Evolutionary conservation across 2,113 vertebrate species (phyloP), one percentile per base, ranked within the genome.

Genomic region (Lamprotornis superbus): DNA sequence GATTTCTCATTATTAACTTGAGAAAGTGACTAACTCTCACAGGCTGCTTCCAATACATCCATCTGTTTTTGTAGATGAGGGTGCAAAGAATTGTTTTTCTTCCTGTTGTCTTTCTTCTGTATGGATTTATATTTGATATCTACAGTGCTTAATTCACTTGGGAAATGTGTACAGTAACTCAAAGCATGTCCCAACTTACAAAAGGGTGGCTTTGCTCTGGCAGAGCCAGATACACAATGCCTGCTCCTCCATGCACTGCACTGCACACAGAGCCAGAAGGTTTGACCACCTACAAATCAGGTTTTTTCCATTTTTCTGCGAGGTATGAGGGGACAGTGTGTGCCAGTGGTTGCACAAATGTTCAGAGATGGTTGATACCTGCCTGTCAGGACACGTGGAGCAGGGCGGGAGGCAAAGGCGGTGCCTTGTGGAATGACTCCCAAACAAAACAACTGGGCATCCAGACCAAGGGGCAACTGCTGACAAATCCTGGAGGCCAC

Each of bases 401-500:
- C 40, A 37, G 39, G 20, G 31, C 0, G 3, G 30, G 69, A 90
- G 55, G 17, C 2, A 18, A 35, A 3, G 3, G 16, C 0, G 1
- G 4, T 68, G 65, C 35, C 56, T 60, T 68, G 39, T 3, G 4
- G 35, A 80, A 57, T 35, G 53, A 55, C 23, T 93, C 59, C 79
- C n/a, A 75, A 75, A 39, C 22, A 57, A 44, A 35, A 68, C 21
- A 50, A n/a, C 44, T 49, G 44, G n/a, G 17, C 13, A 15, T 83
- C 52, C 68, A 91, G 71, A 69, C 15, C 65, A 82, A 44, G 44
- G 7, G 0, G 46, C 52, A 71, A 60, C 22, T 47, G 21, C 40
- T 92, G 81, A 63, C 2, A 12, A 94, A 65, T 95, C 35, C 78
- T 81, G 55, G 88, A 86, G 75, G 53, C 37, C 0, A 49, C 19